Conservation (phyloP, 2,888 invertebrate genomes). For the Schrankia costaestrigalis region DNA sequence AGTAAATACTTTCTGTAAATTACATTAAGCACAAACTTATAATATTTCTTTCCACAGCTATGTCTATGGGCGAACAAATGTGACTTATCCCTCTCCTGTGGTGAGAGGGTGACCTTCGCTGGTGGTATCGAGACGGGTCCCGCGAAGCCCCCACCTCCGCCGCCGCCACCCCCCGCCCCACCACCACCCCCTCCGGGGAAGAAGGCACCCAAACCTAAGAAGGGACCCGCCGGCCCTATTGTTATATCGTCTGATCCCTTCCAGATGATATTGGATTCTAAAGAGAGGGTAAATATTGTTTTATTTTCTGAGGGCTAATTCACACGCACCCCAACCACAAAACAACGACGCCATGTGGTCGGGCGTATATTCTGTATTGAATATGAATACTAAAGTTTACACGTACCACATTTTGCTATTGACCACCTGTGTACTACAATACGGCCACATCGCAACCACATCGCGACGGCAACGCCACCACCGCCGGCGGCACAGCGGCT, state of each 20-base stretch:
- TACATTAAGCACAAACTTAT: too few species aligned
- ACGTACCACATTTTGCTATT: too few species aligned
- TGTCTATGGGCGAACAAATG: constrained; percentile 97
- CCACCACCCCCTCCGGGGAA: constrained; percentile 16
- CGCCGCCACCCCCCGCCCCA: not conserved
- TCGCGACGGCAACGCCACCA: too few species aligned
- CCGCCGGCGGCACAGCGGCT: too few species aligned
- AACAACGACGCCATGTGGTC: too few species aligned
- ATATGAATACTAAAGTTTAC: too few species aligned
- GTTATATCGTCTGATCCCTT: constrained; percentile 46
- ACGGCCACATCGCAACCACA: too few species aligned
- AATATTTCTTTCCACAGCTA: constrained; percentile 67
- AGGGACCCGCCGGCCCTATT: constrained; percentile 68
- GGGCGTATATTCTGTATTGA: too few species aligned
- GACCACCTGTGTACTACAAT: too few species aligned
- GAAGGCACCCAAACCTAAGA: constrained; percentile 71
- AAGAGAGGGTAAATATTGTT: constrained; percentile 47
- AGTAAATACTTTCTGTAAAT: too few species aligned
- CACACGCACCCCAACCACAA: too few species aligned
- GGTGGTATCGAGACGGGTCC: constrained; percentile 49
- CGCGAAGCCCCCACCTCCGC: not conserved
- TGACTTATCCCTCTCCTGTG: constrained; percentile 92
- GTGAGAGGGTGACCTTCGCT: constrained; percentile 74
- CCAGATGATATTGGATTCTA: constrained; percentile 54
- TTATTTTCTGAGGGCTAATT: too few species aligned